These are phyloP conservation scores for Actinopyga echinites DNA, from an alignment of 53 echinoderm and acorn worm genomes.

Conservation along the genomic window DNA sequence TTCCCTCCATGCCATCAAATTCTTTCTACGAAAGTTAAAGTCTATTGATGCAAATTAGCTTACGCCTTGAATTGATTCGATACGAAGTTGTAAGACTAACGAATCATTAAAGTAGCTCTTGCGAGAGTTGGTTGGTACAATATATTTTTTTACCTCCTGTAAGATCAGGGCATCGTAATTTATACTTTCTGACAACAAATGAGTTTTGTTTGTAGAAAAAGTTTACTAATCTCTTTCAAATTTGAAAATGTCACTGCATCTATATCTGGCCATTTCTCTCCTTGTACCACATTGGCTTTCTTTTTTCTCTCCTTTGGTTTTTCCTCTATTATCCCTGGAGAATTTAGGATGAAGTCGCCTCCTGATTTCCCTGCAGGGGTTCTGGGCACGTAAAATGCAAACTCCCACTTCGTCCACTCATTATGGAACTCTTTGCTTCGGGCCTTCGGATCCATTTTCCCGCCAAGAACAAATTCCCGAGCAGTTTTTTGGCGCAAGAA, in stretches of 20 bases:
- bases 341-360: slow-evolving; percentile 39
- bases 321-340: slow-evolving; percentile 19
- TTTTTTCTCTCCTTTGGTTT: slow-evolving; percentile 4
- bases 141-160: too few species aligned
- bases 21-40: too few species aligned
- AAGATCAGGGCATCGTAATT: neutral
- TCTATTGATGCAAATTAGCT: too few species aligned
- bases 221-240: slow-evolving; percentile 38
- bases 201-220: slow-evolving; percentile 10
- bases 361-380: slow-evolving; percentile 26
- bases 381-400: slow-evolving; percentile 34
- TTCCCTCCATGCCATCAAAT: too few species aligned
- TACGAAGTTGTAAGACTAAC: too few species aligned
- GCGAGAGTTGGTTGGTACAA: too few species aligned
- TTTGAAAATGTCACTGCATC: slow-evolving; percentile 22
- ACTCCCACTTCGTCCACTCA: slow-evolving; percentile 48
- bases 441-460: slow-evolving; percentile 46
- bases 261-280: neutral
- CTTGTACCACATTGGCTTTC: neutral
- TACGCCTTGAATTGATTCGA: too few species aligned
- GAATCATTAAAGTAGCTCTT: too few species aligned
- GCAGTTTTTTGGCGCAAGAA: slow-evolving; percentile 27
- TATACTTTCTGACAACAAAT: slow-evolving; percentile 4
- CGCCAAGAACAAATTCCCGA: slow-evolving; percentile 46
- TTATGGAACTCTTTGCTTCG: slow-evolving; percentile 40